Evolutionary conservation across 2,797 vertebrate species (phyloP).

Genomic region (Neomorphus geoffroyi): DNA sequence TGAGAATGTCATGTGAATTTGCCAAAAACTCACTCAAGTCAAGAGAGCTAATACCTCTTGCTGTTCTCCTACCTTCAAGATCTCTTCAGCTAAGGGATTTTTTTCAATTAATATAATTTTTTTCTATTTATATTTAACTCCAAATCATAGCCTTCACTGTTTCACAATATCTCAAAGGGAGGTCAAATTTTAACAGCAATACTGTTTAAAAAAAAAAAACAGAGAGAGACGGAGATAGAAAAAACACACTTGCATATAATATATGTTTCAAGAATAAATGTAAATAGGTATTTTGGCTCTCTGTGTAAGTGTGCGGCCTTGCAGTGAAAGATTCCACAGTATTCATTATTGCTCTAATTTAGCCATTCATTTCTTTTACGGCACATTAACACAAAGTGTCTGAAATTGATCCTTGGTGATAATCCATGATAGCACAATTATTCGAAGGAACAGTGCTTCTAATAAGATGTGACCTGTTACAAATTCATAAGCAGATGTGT

Average conservation of each 20-base stretch:
- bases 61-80: background rate
- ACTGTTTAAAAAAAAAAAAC: background rate
- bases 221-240: background rate
- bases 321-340: background rate
- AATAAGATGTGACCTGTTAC: background rate
- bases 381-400: background rate
- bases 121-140: background rate
- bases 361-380: background rate
- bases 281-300: background rate
- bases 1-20: background rate
- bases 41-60: background rate
- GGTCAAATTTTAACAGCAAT: background rate
- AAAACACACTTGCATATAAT: background rate
- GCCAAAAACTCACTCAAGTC: background rate
- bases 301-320: background rate
- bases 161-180: background rate
- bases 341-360: background rate
- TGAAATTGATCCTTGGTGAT: background rate
- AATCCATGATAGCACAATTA: background rate
- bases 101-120: background rate
- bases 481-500: background rate
- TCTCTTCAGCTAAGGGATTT: background rate
- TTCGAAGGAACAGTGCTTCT: background rate
- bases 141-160: background rate
- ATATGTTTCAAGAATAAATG: background rate